Evolutionary conservation across 2,888 invertebrate species (phyloP).

Genomic region (Punctoribates punctum): DNA sequence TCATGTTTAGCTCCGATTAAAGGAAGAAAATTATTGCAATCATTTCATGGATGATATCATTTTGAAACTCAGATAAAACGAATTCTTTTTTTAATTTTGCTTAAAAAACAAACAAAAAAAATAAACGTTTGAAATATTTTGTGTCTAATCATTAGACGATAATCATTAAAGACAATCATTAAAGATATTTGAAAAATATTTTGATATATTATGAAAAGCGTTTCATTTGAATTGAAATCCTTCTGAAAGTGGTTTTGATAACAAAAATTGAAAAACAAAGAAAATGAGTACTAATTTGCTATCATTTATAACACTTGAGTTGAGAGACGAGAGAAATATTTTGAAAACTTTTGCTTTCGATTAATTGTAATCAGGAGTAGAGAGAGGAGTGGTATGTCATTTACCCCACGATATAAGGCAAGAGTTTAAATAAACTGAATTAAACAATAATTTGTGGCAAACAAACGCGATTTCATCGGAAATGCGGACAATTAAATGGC

Average conservation of each 20-base stretch:
- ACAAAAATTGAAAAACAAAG: not conserved
- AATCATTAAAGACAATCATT: too few species aligned
- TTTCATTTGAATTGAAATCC: not conserved
- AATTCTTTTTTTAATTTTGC: not conserved
- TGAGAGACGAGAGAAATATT: not conserved
- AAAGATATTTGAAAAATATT: too few species aligned
- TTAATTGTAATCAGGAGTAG: not conserved
- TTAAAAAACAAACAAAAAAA: not conserved
- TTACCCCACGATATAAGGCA: too few species aligned
- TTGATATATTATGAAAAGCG: not conserved
- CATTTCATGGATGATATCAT: constrained; percentile 21
- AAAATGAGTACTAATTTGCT: not conserved
- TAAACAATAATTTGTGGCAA: too few species aligned
- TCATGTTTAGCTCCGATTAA: constrained; percentile 16
- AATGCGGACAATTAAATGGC: too few species aligned
- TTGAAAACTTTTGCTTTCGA: not conserved
- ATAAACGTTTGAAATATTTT: too few species aligned
- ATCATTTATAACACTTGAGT: not conserved
- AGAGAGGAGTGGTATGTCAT: too few species aligned
- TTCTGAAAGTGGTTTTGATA: not conserved
- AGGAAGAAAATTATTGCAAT: constrained; percentile 10
- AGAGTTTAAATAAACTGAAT: too few species aligned
- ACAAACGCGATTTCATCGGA: too few species aligned
- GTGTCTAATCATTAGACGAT: too few species aligned
- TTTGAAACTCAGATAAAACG: not conserved